Evolutionary conservation across 2,888 invertebrate genomes (phyloP), one percentile per base, ranked within the genome.

Genomic region (Mylabris sibirica): DNA sequence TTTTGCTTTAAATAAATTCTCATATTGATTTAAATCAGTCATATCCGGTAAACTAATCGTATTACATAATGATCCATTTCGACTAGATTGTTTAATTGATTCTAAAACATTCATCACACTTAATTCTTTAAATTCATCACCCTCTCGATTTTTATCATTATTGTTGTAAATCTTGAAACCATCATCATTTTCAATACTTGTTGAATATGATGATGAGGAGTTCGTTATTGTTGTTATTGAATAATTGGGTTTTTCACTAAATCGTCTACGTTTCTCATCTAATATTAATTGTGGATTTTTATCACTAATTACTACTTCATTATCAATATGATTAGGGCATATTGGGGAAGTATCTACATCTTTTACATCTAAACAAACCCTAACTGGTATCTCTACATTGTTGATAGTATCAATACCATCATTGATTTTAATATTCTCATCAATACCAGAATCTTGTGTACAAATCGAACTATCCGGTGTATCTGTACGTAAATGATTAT

Each of bases 291-390:
- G 60, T 3, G 3, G 5, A 20, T 20, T 53, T 44, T 17, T 64
- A 20, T 20, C 38, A 11, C 64, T 64, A 62, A 67, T 30, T 30
- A 30, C 73, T 72, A 80, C 81, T 80, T 80, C 81, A 60, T 76
- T 69, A 62, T 65, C 81, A 78, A 81, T 79, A 79, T 80, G 79
- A 9, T 74, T 68, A 34, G 65, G 61, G 71, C 80, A 81, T 79
- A 81, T 78, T 78, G 80, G 76, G 74, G 81, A 80, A 82, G 78
- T 78, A 73, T 38, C 65, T 67, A 60, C 44, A 44, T 63, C 35
- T 57, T 63, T 20, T 61, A 67, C 59, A 26, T 63, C 3, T 62
- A 66, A 66, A 60, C n/a, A 22, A 38, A 34, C 8, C 62, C 59
- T 59, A 44, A 14, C 60, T 22, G 30, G 24, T 60, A 26, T 57